phyloP scores from a whole-genome alignment of 2,888 invertebrate genomes.

The Philaethria dido region DNA sequence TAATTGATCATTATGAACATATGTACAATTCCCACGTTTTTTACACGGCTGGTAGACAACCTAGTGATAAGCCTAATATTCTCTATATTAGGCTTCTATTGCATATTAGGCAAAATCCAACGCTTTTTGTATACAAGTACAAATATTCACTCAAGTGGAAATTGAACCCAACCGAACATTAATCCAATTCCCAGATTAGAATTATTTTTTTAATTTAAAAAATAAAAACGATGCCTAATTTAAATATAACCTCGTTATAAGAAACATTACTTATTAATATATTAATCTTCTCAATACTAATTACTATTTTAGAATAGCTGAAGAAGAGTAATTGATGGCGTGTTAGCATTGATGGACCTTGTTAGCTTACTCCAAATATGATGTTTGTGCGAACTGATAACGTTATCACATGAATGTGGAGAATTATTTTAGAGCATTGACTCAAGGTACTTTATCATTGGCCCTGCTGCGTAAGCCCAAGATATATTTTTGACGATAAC shows the following conservation, averaged over 20 bases:
- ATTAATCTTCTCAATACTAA: neutral
- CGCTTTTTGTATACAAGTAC: too few species aligned
- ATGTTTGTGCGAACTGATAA: conserved; percentile 67
- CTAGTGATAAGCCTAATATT: too few species aligned
- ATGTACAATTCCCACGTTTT: too few species aligned
- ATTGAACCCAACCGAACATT: too few species aligned
- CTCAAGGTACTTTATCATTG: conserved; percentile 67
- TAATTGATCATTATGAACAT: too few species aligned
- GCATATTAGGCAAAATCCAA: too few species aligned
- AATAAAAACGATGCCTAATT: neutral
- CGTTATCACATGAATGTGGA: conserved; percentile 66
- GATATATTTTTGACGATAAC: conserved; percentile 42
- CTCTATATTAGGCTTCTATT: too few species aligned
- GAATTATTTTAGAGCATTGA: conserved; percentile 77
- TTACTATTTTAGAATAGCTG: neutral
- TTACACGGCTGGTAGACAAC: too few species aligned
- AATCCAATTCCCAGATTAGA: too few species aligned
- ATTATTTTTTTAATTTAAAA: too few species aligned
- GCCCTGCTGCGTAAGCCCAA: conserved; percentile 45
- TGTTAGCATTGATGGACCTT: conserved; percentile 71
- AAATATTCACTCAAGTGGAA: too few species aligned
- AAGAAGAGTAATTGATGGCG: conserved; percentile 54
- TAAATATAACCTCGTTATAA: neutral
- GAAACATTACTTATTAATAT: neutral
- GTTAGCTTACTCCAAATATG: conserved; percentile 77